phyloP scores from a whole-genome alignment of 2,113 vertebrate genomes.

The Cettia cetti region DNA sequence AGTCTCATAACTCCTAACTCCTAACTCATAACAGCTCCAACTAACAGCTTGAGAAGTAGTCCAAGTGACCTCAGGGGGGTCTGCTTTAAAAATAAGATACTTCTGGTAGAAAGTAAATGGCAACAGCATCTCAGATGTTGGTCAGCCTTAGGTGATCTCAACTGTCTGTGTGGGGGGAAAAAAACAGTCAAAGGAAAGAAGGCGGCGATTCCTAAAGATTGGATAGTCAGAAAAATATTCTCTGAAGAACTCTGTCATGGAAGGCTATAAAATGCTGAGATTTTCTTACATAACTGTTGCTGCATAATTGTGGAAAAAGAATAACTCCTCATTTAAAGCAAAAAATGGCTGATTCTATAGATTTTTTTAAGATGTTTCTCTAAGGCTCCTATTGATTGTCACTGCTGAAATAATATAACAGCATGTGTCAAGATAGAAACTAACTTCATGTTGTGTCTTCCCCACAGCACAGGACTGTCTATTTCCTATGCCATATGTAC shows the following conservation, averaged over 20 bases:
- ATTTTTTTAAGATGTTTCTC: rapidly evolving
- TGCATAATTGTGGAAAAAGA: neutral
- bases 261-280: neutral
- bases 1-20: neutral
- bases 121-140: neutral
- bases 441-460: neutral
- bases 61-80: neutral
- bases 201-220: neutral
- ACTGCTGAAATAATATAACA: neutral
- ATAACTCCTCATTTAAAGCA: neutral
- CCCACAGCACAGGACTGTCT: neutral
- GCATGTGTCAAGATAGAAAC: neutral
- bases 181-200: neutral
- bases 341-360: neutral
- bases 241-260: neutral
- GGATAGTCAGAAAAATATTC: neutral
- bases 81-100: neutral
- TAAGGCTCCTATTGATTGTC: neutral
- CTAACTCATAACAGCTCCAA: neutral
- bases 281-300: neutral
- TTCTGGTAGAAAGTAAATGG: neutral
- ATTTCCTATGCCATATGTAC: neutral
- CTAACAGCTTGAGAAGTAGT: neutral
- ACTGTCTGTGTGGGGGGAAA: neutral
- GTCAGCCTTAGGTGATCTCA: neutral